A percentile compares a stretch with the other conserved stretches of the same genome.
Conservation (phyloP, 1,140 invertebrate species). For the Parapsyche elsis region DNA sequence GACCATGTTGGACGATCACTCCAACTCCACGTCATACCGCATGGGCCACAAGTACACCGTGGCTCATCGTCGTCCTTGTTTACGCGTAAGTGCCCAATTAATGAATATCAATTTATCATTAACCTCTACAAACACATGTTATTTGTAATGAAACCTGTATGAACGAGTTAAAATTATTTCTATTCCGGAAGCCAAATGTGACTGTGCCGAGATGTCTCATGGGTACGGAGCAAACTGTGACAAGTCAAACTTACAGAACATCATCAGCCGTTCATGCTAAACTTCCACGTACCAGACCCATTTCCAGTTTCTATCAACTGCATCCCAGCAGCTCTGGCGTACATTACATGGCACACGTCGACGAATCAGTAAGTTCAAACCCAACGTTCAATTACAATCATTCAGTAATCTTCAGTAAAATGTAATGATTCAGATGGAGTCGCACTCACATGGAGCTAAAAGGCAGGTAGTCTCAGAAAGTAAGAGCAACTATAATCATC, state of each 20-base stretch:
- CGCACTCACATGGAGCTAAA: constrained; percentile 21
- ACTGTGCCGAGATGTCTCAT: neutral
- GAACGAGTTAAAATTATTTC: neutral
- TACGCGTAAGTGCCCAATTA: too few species aligned
- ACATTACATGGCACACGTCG: neutral
- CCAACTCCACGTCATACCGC: too few species aligned
- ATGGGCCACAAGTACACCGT: too few species aligned
- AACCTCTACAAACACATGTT: too few species aligned
- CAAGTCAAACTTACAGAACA: constrained; percentile 8
- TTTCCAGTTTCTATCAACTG: constrained; percentile 1
- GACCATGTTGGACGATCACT: too few species aligned
- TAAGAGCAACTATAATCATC: neutral
- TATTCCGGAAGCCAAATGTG: neutral
- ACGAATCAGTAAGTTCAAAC: neutral
- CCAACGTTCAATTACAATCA: neutral
- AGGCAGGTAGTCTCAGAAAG: constrained; percentile 3
- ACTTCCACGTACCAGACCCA: neutral
- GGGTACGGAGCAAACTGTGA: neutral
- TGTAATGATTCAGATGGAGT: constrained; percentile 10
- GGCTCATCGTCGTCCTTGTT: too few species aligned
- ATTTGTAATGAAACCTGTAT: too few species aligned
- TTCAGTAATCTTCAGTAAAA: neutral
- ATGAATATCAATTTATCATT: too few species aligned
- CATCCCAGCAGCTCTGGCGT: neutral
- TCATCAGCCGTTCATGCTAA: constrained; percentile 27